Evolutionary conservation across 2,113 vertebrate species (phyloP).

Genomic region (Cromileptes altivelis): DNA sequence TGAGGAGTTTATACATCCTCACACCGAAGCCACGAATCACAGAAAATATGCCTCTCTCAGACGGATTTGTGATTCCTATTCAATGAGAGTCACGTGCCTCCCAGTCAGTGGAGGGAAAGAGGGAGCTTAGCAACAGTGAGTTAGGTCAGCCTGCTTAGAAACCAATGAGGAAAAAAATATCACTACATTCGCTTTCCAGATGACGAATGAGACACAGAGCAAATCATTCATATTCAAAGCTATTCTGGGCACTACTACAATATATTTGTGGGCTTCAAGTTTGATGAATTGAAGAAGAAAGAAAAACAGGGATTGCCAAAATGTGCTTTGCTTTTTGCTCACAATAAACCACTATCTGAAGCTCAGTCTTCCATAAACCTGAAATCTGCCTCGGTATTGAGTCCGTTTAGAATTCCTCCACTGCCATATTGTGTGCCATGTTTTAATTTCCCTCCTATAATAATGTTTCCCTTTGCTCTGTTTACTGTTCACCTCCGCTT

Average conservation of each 20-base stretch:
- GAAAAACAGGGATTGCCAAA: conserved; percentile 3
- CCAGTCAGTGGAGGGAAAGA: conserved; percentile 62
- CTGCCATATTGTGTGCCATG: conserved; percentile 23
- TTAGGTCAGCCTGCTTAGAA: conserved; percentile 62
- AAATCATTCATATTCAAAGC: conserved; percentile 31
- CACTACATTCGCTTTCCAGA: conserved; percentile 37
- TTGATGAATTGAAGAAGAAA: neutral
- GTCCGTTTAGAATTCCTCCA: conserved; percentile 25
- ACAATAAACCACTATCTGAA: conserved; percentile 9
- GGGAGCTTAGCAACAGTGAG: conserved; percentile 76
- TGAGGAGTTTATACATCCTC: conserved; percentile 3
- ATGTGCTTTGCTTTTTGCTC: neutral
- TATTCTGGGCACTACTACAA: neutral
- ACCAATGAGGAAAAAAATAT: conserved; percentile 56
- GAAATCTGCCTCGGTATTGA: neutral
- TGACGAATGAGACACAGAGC: conserved; percentile 23
- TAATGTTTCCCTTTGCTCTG: conserved; percentile 48
- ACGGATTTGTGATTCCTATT: conserved; percentile 64
- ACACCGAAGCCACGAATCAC: conserved; percentile 30
- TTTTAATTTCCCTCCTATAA: conserved; percentile 41
- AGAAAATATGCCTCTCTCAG: conserved; percentile 50
- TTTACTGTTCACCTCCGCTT: conserved; percentile 63
- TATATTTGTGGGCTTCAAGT: neutral
- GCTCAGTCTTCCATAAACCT: conserved; percentile 7
- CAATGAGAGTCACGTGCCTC: conserved; percentile 67